A percentile compares a stretch with the other conserved stretches of the same genome.
phyloP scores from a whole-genome alignment of 2,888 invertebrate species.

The Spilosoma lubricipeda region DNA sequence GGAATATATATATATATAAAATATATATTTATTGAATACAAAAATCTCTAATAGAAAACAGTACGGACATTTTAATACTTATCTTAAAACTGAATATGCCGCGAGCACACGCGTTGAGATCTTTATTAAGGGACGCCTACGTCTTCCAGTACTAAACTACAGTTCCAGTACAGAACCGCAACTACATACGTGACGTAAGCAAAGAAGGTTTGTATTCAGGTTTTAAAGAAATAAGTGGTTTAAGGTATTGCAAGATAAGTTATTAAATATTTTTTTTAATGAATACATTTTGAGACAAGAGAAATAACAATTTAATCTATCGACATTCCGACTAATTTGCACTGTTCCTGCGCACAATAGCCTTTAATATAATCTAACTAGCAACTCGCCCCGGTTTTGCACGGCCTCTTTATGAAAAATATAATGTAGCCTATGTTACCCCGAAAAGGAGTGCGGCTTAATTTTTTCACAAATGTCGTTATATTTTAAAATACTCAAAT shows the following conservation, averaged over 20 bases:
- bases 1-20: not conserved
- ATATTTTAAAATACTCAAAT: too few relatives aligned
- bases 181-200: not conserved
- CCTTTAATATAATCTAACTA: too few relatives aligned
- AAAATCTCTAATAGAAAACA: not conserved
- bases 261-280: not conserved
- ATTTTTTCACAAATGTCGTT: too few relatives aligned
- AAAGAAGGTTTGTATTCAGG: not conserved
- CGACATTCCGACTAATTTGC: too few relatives aligned
- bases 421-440: too few relatives aligned
- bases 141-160: not conserved
- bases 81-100: not conserved
- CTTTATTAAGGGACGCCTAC: conserved; percentile 35
- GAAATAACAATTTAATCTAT: too few relatives aligned
- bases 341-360: too few relatives aligned
- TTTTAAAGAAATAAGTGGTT: not conserved
- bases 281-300: too few relatives aligned
- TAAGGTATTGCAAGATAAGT: not conserved
- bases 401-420: too few relatives aligned
- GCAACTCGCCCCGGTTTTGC: too few relatives aligned
- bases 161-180: not conserved
- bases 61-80: not conserved
- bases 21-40: not conserved
- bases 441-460: too few relatives aligned
- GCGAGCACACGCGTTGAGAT: conserved; percentile 39